Base-by-base conservation (phyloP, 1,140 invertebrate genomes). In the Coelopa frigida region DNA sequence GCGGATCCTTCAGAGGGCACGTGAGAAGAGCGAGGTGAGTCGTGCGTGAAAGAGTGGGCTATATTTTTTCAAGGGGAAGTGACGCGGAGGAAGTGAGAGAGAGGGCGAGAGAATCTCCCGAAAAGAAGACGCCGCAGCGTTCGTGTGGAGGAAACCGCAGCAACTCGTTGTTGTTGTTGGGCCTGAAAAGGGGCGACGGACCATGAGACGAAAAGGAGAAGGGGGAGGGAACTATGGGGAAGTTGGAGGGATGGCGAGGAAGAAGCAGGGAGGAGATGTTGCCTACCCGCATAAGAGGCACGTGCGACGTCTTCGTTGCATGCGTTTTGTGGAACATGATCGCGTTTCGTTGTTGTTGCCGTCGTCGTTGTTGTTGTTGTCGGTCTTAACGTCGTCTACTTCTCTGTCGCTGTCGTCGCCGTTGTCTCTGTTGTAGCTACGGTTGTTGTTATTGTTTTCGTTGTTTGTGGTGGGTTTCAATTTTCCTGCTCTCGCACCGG, bases 21-120 rank as follows among this genome's bases (percentile, higher is more conserved):
- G 85, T 45, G 89, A 94, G 71, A 93, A 93, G 68, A 92, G 88
- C 67, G 88, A 92, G 78, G 87, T 91, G 61, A 69, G 62, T 51
- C 5, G 5, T 20, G 20, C 24, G 12, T 12, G n/a, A 41, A 23
- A 22, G 18, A 14, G 12, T 14, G n/a, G 20, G 43, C 17, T 17
- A 33, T 33, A 4, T 3, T 4, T 29, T 29, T 8, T n/a, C 27
- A 29, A 8, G n/a, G n/a, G n/a, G n/a, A 29, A 29, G 27, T 29
- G 27, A 8, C 20, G 23, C 37, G 12, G 14, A 15, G 23, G 36
- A 4, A 18, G 5, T 22, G 23, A 39, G 14, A 21, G 23, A 39
- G n/a, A n/a, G n/a, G n/a, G n/a, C n/a, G n/a, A n/a, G n/a, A n/a
- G n/a, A n/a, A n/a, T n/a, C n/a, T n/a, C n/a, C n/a, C n/a, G n/a